Evolutionary conservation across 2,113 vertebrate genomes (phyloP).

Genomic region (Caranx melampygus): DNA sequence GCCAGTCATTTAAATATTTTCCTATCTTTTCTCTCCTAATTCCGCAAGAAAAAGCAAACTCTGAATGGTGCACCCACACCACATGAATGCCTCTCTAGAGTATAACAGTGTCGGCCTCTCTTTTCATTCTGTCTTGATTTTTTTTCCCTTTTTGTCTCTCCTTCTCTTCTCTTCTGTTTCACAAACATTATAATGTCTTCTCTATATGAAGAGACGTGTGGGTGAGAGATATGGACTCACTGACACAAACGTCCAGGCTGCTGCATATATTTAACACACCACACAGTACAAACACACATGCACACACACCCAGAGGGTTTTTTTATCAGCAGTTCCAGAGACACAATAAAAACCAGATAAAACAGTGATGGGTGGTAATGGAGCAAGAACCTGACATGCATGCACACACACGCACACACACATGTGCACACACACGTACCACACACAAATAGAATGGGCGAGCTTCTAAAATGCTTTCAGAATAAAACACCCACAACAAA

Average conservation of each 20-base stretch:
- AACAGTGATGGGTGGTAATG: constrained; percentile 56
- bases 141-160: not conserved
- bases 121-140: constrained; percentile 8
- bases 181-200: constrained; percentile 3
- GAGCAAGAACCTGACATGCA: constrained; percentile 18
- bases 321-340: constrained; percentile 47
- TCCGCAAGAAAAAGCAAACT: not conserved
- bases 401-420: constrained; percentile 27
- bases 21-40: not conserved
- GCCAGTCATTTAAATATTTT: not conserved
- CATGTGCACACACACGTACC: constrained; percentile 7
- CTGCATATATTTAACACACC: constrained; percentile 3
- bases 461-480: constrained; percentile 29
- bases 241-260: constrained; percentile 10
- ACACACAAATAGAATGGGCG: not conserved
- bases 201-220: constrained; percentile 1
- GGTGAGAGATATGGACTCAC: constrained; percentile 8
- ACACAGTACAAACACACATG: not conserved
- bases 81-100: constrained; percentile 12
- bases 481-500: constrained; percentile 46
- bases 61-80: constrained; percentile 1
- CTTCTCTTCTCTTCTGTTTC: not conserved
- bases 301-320: not conserved
- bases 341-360: constrained; percentile 58
- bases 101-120: not conserved